A percentile compares a stretch with the other conserved stretches of the same genome.
These are phyloP conservation scores for Aleiodes testaceus DNA, from an alignment of 2,888 invertebrate species.

Conservation along the genomic window DNA sequence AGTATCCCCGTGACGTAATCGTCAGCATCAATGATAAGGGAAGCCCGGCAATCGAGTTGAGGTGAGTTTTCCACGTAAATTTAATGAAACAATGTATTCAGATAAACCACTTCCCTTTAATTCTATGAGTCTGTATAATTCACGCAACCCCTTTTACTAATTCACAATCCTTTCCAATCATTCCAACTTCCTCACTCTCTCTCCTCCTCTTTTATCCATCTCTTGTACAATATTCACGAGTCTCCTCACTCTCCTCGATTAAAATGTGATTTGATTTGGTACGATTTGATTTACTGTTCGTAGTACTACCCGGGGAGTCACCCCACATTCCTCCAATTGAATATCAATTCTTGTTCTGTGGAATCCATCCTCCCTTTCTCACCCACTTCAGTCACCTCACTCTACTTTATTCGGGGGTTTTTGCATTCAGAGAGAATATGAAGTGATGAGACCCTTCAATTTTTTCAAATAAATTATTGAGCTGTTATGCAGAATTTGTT, in stretches of 20 bases:
- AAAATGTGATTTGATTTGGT: slow-evolving; percentile 45
- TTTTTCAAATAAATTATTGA: too few relatives aligned
- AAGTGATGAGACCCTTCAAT: too few relatives aligned
- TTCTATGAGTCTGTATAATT: slow-evolving; percentile 9
- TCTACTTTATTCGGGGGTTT: too few relatives aligned
- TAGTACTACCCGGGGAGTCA: slow-evolving; percentile 13
- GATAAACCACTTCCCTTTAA: not conserved
- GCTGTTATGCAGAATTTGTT: too few relatives aligned
- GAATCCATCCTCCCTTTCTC: not conserved
- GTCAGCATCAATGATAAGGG: slow-evolving; percentile 66
- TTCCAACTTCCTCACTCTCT: not conserved
- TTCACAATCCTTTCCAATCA: slow-evolving; percentile 20
- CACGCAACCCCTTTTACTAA: not conserved
- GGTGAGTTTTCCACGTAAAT: slow-evolving; percentile 52
- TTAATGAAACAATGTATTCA: not conserved
- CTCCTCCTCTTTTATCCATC: not conserved
- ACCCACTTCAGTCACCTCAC: too few relatives aligned
- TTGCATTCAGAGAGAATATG: too few relatives aligned
- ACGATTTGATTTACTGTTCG: slow-evolving; percentile 45
- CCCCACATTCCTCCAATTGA: slow-evolving; percentile 35
- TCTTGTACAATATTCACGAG: too few relatives aligned
- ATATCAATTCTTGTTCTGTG: slow-evolving; percentile 41
- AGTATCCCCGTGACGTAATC: slow-evolving; percentile 62
- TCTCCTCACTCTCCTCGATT: slow-evolving; percentile 31
- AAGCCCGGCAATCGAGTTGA: slow-evolving; percentile 63